phyloP scores from a whole-genome alignment of 2,113 vertebrate species.

The Campylorhamphus procurvoides region DNA sequence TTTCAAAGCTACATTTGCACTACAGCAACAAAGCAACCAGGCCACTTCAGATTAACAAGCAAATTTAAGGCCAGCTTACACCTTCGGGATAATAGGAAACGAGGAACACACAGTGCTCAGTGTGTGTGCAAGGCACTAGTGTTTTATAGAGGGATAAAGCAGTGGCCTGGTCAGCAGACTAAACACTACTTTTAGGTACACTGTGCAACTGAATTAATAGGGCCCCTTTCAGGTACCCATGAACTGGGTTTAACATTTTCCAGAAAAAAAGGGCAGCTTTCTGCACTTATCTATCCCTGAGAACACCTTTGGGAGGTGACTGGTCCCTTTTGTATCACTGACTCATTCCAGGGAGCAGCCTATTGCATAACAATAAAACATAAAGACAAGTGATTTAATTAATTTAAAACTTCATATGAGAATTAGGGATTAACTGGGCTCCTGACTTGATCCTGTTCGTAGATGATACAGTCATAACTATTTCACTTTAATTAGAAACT shows the following conservation, averaged over 20 bases:
- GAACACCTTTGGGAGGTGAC: background rate
- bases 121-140: background rate
- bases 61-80: background rate
- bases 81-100: fast-evolving
- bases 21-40: background rate
- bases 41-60: background rate
- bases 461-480: background rate
- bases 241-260: background rate
- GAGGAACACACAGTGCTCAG: background rate
- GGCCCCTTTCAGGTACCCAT: background rate
- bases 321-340: background rate
- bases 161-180: background rate
- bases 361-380: background rate
- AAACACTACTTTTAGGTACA: background rate
- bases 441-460: background rate
- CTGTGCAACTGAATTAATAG: background rate
- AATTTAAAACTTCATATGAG: background rate
- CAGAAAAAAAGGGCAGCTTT: background rate
- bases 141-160: background rate
- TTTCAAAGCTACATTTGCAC: background rate
- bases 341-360: background rate
- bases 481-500: slow-evolving; percentile 14
- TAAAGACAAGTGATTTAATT: background rate
- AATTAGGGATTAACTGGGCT: background rate
- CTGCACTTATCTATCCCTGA: background rate